These are phyloP conservation scores for Periphyllus acericola DNA, from an alignment of 2,888 invertebrate genomes.

Conservation along the genomic window DNA sequence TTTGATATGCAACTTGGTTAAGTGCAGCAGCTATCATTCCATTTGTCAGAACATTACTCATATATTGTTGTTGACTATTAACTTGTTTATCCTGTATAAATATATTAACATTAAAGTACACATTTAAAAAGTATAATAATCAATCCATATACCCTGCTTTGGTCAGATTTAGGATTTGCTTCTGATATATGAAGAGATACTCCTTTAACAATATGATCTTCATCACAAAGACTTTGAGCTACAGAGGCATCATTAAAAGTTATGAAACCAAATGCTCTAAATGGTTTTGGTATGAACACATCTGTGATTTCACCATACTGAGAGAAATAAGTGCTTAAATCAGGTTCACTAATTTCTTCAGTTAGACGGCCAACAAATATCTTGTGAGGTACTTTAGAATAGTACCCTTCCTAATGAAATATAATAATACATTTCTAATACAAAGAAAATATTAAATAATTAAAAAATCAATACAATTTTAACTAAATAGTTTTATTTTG, in stretches of 20 bases:
- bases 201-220: slow-evolving; percentile 64
- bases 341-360: slow-evolving; percentile 90
- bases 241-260: slow-evolving; percentile 93
- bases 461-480: not conserved
- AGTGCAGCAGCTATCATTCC: slow-evolving; percentile 58
- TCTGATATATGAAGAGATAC: slow-evolving; percentile 89
- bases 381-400: slow-evolving; percentile 71
- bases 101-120: not conserved
- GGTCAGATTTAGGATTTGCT: slow-evolving; percentile 76
- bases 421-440: slow-evolving; percentile 3
- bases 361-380: slow-evolving; percentile 95
- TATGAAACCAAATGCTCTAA: slow-evolving; percentile 91
- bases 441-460: not conserved
- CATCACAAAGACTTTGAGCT: slow-evolving; percentile 74
- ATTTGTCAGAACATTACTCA: slow-evolving; percentile 53
- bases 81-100: slow-evolving; percentile 52
- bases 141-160: slow-evolving; percentile 68
- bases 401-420: slow-evolving; percentile 62
- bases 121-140: not conserved
- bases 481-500: too few species aligned
- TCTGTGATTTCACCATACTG: slow-evolving; percentile 94
- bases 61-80: slow-evolving; percentile 53
- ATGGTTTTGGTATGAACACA: slow-evolving; percentile 95
- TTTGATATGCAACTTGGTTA: slow-evolving; percentile 57
- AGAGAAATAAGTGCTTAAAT: slow-evolving; percentile 88